These are phyloP conservation scores for Trichonephila clavata DNA, from an alignment of 1,140 invertebrate genomes.

Conservation along the genomic window DNA sequence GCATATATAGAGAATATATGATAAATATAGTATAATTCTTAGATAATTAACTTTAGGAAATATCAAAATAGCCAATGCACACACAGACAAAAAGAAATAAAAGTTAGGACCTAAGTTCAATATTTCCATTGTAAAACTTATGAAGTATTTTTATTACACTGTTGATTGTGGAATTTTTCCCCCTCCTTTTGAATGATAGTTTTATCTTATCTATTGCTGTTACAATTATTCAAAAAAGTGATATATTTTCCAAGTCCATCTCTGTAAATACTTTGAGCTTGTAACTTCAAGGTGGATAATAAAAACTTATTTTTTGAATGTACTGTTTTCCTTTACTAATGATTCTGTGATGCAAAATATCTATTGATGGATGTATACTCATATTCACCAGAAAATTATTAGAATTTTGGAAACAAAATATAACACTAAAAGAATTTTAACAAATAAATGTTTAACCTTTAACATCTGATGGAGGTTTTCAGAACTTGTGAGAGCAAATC, in stretches of 20 bases:
- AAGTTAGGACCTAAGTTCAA: background rate
- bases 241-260: slow-evolving; percentile 36
- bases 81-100: background rate
- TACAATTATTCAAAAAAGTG: background rate
- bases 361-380: background rate
- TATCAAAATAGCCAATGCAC: background rate
- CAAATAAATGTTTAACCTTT: no score
- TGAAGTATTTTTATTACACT: background rate
- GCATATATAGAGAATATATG: no score
- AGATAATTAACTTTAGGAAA: background rate
- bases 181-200: background rate
- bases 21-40: no score
- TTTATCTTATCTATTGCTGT: slow-evolving; percentile 14
- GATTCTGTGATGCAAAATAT: background rate
- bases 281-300: slow-evolving; percentile 37
- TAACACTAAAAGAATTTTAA: no score
- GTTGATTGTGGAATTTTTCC: slow-evolving; percentile 7
- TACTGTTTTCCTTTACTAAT: background rate
- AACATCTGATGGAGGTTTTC: no score
- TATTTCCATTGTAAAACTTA: background rate
- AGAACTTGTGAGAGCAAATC: no score
- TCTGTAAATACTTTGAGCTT: slow-evolving; percentile 39
- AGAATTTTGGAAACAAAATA: no score
- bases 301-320: slow-evolving; percentile 48
- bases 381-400: background rate